phyloP scores from a whole-genome alignment of 2,797 vertebrate species.

The Phataginus tetradactyla region DNA sequence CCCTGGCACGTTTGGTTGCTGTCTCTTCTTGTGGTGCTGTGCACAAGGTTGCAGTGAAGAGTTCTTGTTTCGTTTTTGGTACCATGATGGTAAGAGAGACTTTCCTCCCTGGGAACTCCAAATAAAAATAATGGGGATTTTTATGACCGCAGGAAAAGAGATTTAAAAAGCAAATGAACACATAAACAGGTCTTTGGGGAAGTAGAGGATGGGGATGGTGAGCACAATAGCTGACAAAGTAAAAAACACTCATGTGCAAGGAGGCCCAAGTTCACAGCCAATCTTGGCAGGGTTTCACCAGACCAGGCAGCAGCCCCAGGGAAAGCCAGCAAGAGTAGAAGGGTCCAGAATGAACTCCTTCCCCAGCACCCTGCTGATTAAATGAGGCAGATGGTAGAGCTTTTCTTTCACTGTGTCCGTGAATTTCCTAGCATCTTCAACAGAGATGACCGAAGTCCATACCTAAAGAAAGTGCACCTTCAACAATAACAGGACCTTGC shows the following conservation, averaged over 20 bases:
- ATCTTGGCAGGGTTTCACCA: background rate
- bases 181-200: background rate
- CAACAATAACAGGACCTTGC: background rate
- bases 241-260: background rate
- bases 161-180: background rate
- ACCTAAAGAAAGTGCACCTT: background rate
- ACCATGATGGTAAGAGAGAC: background rate
- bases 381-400: background rate
- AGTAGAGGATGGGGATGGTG: background rate
- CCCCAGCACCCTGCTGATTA: background rate
- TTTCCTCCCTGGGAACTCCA: background rate
- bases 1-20: background rate
- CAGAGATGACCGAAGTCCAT: background rate
- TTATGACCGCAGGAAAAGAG: background rate
- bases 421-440: background rate
- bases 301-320: background rate
- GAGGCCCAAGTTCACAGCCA: background rate
- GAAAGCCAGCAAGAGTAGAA: background rate
- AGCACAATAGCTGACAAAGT: background rate
- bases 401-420: background rate
- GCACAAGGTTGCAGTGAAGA: background rate
- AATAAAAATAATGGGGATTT: conserved; percentile 3
- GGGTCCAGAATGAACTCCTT: background rate
- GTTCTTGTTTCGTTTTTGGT: background rate
- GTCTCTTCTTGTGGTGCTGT: background rate